Conservation (phyloP, 2,113 vertebrate genomes). For the Camelus dromedarius region DNA sequence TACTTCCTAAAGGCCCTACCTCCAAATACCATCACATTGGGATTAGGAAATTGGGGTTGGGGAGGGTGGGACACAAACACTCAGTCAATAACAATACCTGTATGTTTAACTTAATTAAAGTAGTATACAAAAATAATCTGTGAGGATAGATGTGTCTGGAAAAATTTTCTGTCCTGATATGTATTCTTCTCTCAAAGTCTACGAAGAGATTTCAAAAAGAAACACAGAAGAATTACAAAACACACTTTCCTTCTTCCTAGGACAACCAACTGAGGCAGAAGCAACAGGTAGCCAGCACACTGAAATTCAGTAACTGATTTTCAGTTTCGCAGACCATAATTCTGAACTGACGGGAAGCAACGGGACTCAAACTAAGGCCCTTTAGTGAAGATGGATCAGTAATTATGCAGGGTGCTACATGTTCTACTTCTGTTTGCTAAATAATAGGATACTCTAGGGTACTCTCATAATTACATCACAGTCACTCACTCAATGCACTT, state of each 20-base stretch:
- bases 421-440: constrained; percentile 75
- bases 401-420: constrained; percentile 67
- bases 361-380: constrained; percentile 42
- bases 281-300: not conserved
- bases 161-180: not conserved
- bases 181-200: not conserved
- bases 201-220: not conserved
- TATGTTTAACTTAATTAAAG: constrained; percentile 1
- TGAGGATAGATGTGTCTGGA: constrained; percentile 28
- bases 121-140: not conserved
- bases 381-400: constrained; percentile 57
- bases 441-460: constrained; percentile 50
- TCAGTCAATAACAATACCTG: not conserved
- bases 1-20: not conserved
- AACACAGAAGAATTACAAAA: not conserved
- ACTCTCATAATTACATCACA: constrained; percentile 69
- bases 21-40: not conserved
- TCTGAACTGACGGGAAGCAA: constrained; percentile 60
- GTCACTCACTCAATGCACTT: constrained; percentile 36
- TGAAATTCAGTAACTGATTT: constrained; percentile 66
- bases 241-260: constrained; percentile 24
- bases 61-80: not conserved
- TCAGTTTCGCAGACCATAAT: constrained; percentile 49
- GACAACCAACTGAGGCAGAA: not conserved
- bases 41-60: not conserved